phyloP scores from a whole-genome alignment of 1,140 invertebrate genomes.

The Lamellibrachia luymesi region DNA sequence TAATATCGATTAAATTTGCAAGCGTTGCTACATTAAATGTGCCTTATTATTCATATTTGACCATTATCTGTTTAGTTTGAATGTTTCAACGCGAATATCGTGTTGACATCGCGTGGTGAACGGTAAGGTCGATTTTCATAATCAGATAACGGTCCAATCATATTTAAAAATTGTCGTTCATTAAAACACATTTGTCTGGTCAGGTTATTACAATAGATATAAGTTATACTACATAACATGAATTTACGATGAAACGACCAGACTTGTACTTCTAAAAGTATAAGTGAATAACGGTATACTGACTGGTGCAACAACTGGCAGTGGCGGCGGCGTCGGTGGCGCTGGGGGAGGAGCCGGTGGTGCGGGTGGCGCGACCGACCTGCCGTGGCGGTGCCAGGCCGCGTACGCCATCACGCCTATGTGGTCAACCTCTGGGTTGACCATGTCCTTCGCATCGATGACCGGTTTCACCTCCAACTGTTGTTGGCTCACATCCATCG shows the following conservation, averaged over 20 bases:
- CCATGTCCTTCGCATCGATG: constrained; percentile 84
- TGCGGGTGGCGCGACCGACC: not conserved
- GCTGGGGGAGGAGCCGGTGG: constrained; percentile 3
- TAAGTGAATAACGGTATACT: not conserved
- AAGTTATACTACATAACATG: not conserved
- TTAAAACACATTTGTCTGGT: no score
- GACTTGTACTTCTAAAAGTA: not conserved
- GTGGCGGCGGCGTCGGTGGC: not conserved
- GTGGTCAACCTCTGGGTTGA: constrained; percentile 86
- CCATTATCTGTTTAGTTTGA: no score
- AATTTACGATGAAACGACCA: not conserved
- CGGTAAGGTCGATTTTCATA: no score
- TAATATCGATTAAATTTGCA: no score
- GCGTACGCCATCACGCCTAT: constrained; percentile 79
- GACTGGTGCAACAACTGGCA: not conserved
- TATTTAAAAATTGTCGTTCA: no score
- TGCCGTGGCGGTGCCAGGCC: constrained; percentile 5
- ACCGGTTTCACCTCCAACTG: constrained; percentile 75
- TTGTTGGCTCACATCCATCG: constrained; percentile 31
- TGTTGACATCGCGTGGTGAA: no score
- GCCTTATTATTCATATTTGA: no score
- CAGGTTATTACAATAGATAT: no score
- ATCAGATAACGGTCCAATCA: no score
- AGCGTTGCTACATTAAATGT: no score
- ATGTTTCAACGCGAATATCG: no score